Evolutionary conservation across 2,888 invertebrate genomes (phyloP), one percentile per base, ranked within the genome.

Genomic region (Pediacus dermestoides): DNA sequence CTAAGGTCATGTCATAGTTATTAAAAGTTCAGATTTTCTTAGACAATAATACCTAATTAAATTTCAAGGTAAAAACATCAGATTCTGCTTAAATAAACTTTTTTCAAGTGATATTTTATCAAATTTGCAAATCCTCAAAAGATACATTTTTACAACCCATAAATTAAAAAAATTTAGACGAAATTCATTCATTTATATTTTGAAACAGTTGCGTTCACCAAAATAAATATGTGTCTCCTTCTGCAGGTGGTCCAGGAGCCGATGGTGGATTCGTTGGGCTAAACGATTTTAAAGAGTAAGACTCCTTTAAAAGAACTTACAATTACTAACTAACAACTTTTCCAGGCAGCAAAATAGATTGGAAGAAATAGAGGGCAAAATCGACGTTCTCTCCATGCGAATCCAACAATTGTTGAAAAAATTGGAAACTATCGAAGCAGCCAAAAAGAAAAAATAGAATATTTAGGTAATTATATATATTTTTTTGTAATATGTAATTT

Each of bases 281-380:
- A 11, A 50, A 51, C 21, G 63, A 63, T 47, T 64, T 64, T 40
- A 42, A 54, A 30, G 52, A 46, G 63, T 62, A 53, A 49, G 48
- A 46, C 10, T n/a, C n/a, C n/a, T n/a, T n/a, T 15, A 1, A 32
- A 22, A 16, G 30, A 8, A 23, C 9, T 34, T 21, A 13, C 9
- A 2, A 27, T 15, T 16, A n/a, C n/a, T n/a, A n/a, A n/a, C 15
- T 16, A 25, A 26, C 8, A 11, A 23, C 21, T 35, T 36, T 56
- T 56, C 35, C 32, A 66, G 66, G 11, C 67, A 67, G 55, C 63
- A 66, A 48, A 56, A 62, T 32, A 42, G 53, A 14, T 44, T 64
- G 23, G 52, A 58, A 23, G 50, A 56, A 32, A 60, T 66, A 34
- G 64, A 64, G 37, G 44, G 38, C 21, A 46, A 50, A 0, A 53